A percentile compares a stretch with the other conserved stretches of the same genome.
These are phyloP conservation scores for Marcusenius ussheri DNA, from an alignment of 2,113 vertebrate genomes.

Conservation along the genomic window DNA sequence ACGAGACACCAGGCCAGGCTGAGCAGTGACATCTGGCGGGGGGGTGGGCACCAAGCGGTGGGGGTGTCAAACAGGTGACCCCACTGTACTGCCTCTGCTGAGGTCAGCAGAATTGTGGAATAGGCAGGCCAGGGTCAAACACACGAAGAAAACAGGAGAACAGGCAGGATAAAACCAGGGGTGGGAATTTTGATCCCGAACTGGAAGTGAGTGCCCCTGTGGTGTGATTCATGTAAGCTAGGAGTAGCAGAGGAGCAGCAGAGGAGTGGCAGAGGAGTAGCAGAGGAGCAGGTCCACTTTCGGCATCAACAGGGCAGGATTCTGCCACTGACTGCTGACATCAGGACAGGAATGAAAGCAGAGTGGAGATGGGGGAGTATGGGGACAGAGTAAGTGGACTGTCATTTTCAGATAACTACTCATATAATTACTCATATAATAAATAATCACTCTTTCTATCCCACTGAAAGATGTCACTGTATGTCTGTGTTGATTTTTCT, in stretches of 20 bases:
- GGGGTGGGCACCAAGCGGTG: not conserved
- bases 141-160: not conserved
- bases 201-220: not conserved
- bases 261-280: no score
- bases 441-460: not conserved
- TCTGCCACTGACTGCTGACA: constrained; percentile 41
- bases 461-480: not conserved
- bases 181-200: constrained; percentile 10
- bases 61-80: not conserved
- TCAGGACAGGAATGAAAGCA: constrained; percentile 30
- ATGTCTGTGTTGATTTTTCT: not conserved
- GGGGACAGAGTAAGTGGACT: not conserved
- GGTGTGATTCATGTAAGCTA: not conserved
- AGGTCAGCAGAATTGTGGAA: not conserved
- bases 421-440: no score
- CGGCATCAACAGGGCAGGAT: constrained; percentile 34
- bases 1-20: not conserved
- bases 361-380: constrained; percentile 26
- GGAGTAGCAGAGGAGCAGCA: not conserved
- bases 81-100: not conserved
- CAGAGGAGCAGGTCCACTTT: constrained; percentile 28
- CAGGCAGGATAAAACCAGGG: not conserved
- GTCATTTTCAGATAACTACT: not conserved
- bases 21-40: not conserved
- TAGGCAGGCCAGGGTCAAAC: not conserved